Conservation (phyloP, 2,888 invertebrate species). For the Drosophila kanekoi region DNA sequence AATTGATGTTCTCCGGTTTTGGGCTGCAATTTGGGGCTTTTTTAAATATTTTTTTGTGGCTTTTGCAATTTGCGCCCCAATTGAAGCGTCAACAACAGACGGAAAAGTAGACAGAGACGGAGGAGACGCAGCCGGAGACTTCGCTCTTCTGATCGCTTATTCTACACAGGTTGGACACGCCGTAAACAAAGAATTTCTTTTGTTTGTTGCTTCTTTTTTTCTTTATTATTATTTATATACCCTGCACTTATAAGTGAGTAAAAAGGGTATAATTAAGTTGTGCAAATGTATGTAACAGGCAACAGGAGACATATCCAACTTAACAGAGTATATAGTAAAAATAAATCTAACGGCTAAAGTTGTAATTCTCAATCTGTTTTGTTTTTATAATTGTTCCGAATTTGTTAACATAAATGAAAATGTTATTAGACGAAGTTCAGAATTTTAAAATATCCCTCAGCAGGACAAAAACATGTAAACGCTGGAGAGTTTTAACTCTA, state of each 20-base stretch:
- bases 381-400: no score
- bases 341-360: no score
- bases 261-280: background rate
- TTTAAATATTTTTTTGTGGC: constrained; percentile 21
- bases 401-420: no score
- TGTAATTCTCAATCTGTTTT: no score
- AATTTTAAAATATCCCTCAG: no score
- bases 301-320: background rate
- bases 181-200: constrained; percentile 77
- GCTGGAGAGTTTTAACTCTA: no score
- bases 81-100: constrained; percentile 50
- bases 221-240: background rate
- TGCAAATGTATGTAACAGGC: background rate
- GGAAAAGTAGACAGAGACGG: constrained; percentile 4
- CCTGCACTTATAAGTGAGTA: background rate
- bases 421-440: no score
- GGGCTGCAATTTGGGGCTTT: constrained; percentile 48
- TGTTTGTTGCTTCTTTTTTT: constrained; percentile 57
- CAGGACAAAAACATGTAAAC: no score
- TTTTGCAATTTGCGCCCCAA: constrained; percentile 69
- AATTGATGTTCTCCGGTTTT: constrained; percentile 43
- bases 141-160: constrained; percentile 7
- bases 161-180: constrained; percentile 69
- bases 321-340: background rate
- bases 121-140: constrained; percentile 5